Evolutionary conservation across 2,113 vertebrate genomes (phyloP).

Genomic region (Toxotes jaculatrix): DNA sequence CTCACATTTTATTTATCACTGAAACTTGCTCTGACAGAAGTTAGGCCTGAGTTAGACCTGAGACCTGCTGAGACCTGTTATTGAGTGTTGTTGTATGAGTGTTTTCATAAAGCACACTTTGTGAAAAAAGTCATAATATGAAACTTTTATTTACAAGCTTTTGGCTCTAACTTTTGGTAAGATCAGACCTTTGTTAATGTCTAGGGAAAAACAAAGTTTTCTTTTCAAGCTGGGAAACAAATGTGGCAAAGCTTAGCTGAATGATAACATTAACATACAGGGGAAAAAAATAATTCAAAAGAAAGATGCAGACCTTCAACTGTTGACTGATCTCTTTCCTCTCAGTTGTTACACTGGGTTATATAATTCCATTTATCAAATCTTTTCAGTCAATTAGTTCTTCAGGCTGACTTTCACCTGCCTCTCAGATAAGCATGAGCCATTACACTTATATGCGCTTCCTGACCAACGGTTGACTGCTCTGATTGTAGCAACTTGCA

Average conservation of each 20-base stretch:
- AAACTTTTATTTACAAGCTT: not conserved
- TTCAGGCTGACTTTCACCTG: constrained; percentile 29
- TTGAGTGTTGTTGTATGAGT: no score
- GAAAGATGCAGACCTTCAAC: no score
- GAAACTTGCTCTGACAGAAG: not conserved
- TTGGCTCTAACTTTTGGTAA: not conserved
- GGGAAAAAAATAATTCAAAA: no score
- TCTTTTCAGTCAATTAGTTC: constrained; percentile 33
- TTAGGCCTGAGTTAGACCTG: not conserved
- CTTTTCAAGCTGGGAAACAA: no score
- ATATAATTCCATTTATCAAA: constrained; percentile 23
- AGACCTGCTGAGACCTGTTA: not conserved
- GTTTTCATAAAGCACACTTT: no score
- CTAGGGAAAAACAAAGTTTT: no score
- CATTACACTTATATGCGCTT: not conserved
- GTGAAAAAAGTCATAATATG: not conserved
- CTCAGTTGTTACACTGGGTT: not conserved
- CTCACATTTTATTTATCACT: not conserved
- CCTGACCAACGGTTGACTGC: constrained; percentile 12
- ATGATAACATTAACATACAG: not conserved
- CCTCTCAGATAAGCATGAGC: constrained; percentile 21
- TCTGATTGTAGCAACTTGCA: constrained; percentile 6
- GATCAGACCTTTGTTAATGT: no score
- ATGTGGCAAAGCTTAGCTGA: not conserved
- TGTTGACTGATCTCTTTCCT: not conserved